Evolutionary conservation across 2,113 vertebrate genomes (phyloP).

Genomic region (Amphiprion ocellaris): DNA sequence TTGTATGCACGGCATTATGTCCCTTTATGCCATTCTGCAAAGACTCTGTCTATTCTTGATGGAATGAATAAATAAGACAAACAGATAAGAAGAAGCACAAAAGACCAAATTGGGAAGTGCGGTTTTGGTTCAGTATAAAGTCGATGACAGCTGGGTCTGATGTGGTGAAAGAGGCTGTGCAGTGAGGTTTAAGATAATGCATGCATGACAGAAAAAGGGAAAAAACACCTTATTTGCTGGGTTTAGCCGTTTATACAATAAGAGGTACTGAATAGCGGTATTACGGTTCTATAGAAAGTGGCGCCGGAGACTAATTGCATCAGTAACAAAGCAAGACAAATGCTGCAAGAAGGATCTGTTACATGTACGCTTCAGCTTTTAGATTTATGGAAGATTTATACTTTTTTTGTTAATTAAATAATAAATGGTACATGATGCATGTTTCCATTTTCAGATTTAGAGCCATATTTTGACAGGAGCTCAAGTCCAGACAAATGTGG

Average conservation of each 20-base stretch:
- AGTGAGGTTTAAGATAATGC: conserved; percentile 31
- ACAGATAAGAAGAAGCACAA: conserved; percentile 54
- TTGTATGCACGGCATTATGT: conserved; percentile 56
- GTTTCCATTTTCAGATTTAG: conserved; percentile 36
- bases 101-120: conserved; percentile 43
- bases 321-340: conserved; percentile 31
- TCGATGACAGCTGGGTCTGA: conserved; percentile 58
- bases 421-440: background rate
- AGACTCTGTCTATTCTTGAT: conserved; percentile 14
- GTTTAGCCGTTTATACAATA: conserved; percentile 34
- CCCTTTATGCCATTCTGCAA: conserved; percentile 40
- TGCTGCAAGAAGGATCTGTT: conserved; percentile 1
- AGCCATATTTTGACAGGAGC: conserved; percentile 47
- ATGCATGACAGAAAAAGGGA: conserved; percentile 14
- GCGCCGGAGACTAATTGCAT: conserved; percentile 28
- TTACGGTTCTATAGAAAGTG: conserved; percentile 26
- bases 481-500: conserved; percentile 55
- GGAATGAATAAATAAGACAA: conserved; percentile 51
- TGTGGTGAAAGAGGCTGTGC: conserved; percentile 51
- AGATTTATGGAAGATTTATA: conserved; percentile 22
- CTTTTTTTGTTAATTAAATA: conserved; percentile 19
- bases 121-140: conserved; percentile 63
- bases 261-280: conserved; percentile 29
- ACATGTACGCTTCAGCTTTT: conserved; percentile 2
- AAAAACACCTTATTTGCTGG: conserved; percentile 1